Percentiles rank a stretch among this genome's conserved stretches.
phyloP scores from a whole-genome alignment of 2,888 invertebrate genomes.

The Heliconius charithonia region DNA sequence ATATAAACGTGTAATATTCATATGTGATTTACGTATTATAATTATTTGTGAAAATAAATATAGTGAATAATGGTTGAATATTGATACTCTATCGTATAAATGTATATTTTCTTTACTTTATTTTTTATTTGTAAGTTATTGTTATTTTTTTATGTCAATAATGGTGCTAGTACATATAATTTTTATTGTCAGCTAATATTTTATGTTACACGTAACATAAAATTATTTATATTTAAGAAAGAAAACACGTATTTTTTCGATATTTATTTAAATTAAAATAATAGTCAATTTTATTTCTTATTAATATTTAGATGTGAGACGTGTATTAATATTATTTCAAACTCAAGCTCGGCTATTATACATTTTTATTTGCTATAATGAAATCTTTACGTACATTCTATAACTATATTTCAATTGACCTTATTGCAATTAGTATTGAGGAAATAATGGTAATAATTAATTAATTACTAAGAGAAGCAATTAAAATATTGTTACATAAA shows the following conservation, averaged over 20 bases:
- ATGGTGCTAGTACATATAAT: background rate
- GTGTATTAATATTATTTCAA: too few relatives aligned
- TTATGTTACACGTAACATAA: background rate
- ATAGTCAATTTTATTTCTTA: too few relatives aligned
- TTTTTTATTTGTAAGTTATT: background rate
- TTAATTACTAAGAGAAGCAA: background rate
- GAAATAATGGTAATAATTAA: background rate
- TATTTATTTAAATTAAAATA: too few relatives aligned
- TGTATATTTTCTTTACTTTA: background rate
- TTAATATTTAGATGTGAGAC: too few relatives aligned
- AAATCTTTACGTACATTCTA: background rate
- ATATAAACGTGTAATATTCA: background rate
- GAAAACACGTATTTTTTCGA: too few relatives aligned
- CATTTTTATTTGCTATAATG: background rate
- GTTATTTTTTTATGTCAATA: background rate
- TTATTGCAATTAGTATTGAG: slow-evolving; percentile 12
- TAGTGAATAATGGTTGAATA: background rate
- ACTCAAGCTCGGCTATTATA: background rate
- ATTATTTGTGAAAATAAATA: background rate
- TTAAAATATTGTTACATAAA: slow-evolving; percentile 1
- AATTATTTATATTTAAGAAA: too few relatives aligned
- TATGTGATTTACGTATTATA: background rate
- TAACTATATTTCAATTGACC: background rate
- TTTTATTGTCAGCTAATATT: background rate
- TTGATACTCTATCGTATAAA: background rate